These are phyloP conservation scores for Drosophila nasuta DNA, from an alignment of 1,140 invertebrate genomes.

Conservation along the genomic window DNA sequence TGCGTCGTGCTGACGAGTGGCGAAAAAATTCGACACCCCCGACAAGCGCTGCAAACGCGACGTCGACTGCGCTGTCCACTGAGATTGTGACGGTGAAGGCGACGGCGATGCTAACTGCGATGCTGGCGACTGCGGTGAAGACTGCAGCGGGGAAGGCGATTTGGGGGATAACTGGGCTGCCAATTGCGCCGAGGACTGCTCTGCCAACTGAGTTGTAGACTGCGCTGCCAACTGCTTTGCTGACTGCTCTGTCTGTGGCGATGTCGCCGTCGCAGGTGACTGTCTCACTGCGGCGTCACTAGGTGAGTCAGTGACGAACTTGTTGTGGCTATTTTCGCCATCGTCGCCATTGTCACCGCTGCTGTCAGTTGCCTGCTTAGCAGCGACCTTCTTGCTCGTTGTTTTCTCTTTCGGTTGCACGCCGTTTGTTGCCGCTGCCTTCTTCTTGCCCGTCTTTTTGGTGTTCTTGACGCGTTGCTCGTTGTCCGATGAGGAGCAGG, in stretches of 20 bases:
- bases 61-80: conserved; percentile 11
- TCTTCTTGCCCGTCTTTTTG: conserved; percentile 68
- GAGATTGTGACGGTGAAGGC: neutral
- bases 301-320: conserved; percentile 58
- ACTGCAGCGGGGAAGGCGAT: neutral
- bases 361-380: conserved; percentile 21
- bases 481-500: conserved; percentile 63
- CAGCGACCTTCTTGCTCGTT: conserved; percentile 19
- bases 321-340: conserved; percentile 38
- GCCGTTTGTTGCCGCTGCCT: conserved; percentile 45
- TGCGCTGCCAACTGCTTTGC: conserved; percentile 79
- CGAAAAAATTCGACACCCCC: conserved; percentile 83
- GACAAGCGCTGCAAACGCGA: conserved; percentile 88
- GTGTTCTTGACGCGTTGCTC: conserved; percentile 55
- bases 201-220: conserved; percentile 57
- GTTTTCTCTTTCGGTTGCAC: conserved; percentile 35
- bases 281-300: conserved; percentile 34
- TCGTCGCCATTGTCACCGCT: conserved; percentile 6
- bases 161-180: neutral
- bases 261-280: neutral
- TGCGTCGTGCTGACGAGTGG: conserved; percentile 77
- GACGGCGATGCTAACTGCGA: neutral
- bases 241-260: neutral
- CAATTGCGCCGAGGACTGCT: conserved; percentile 62
- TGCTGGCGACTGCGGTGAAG: neutral